phyloP scores from a whole-genome alignment of 92 coral and sea anemone species.

The Palythoa caribaeorum region DNA sequence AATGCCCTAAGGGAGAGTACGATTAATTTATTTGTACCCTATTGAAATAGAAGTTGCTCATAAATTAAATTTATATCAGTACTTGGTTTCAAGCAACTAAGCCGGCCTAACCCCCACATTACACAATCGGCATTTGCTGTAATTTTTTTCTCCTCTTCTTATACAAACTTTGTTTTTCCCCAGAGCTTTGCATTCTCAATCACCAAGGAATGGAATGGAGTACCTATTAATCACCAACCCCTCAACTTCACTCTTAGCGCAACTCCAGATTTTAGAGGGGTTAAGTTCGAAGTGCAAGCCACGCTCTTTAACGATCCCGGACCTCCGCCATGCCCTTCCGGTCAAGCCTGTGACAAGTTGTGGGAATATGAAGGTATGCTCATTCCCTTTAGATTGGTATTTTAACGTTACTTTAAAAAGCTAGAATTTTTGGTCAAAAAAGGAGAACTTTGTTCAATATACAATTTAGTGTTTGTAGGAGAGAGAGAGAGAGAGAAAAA shows the following conservation, averaged over 20 bases:
- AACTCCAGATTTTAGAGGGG: slow-evolving; percentile 64
- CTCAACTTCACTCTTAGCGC: slow-evolving; percentile 83
- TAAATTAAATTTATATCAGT: too few relatives aligned
- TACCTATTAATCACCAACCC: slow-evolving; percentile 79
- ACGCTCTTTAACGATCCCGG: slow-evolving; percentile 92
- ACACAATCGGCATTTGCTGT: background rate
- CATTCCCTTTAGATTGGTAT: background rate
- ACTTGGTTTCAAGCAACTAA: too few relatives aligned
- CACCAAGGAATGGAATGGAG: slow-evolving; percentile 87
- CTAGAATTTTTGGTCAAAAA: background rate
- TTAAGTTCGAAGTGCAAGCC: slow-evolving; percentile 85
- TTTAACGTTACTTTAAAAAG: background rate
- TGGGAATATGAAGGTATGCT: slow-evolving; percentile 96
- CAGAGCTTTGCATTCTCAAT: slow-evolving; percentile 76
- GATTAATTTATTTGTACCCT: too few relatives aligned
- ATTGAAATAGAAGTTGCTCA: too few relatives aligned
- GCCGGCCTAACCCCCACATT: background rate
- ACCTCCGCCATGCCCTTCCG: slow-evolving; percentile 81
- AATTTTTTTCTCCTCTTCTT: background rate
- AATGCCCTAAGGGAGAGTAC: too few relatives aligned
- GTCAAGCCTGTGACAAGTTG: slow-evolving; percentile 83
- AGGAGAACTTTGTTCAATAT: too few relatives aligned
- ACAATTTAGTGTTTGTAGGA: too few relatives aligned
- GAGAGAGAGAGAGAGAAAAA: too few relatives aligned
- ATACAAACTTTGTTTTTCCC: too few relatives aligned